A percentile compares a stretch with the other conserved stretches of the same genome.
These are phyloP conservation scores for Achroia grisella DNA, from an alignment of 1,140 invertebrate species.

Conservation along the genomic window DNA sequence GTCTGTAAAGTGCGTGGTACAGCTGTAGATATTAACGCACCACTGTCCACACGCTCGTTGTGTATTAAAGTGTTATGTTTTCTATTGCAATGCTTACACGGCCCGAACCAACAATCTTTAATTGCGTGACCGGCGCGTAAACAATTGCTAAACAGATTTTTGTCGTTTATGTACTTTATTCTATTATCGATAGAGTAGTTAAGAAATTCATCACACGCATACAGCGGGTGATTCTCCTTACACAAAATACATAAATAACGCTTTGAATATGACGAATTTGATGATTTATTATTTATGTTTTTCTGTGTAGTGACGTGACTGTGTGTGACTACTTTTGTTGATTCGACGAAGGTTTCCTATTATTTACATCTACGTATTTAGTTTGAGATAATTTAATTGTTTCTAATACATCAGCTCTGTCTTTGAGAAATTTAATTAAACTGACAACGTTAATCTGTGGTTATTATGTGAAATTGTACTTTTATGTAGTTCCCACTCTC, in stretches of 20 bases:
- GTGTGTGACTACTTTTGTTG: background rate
- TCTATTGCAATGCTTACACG: constrained; percentile 14
- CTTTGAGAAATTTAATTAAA: constrained; percentile 9
- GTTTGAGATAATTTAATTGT: constrained; percentile 4
- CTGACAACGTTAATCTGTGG: background rate
- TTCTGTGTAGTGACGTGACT: background rate
- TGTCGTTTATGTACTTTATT: constrained; percentile 7
- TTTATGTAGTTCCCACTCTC: constrained; percentile 9
- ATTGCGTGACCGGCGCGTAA: constrained; percentile 13
- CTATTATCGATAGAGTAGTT: background rate
- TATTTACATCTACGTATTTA: background rate
- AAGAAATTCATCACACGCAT: constrained; percentile 8
- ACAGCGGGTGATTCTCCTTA: constrained; percentile 4
- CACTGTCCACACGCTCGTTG: too few relatives aligned
- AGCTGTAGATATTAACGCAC: too few relatives aligned
- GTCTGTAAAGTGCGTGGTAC: too few relatives aligned
- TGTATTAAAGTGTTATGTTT: constrained; percentile 21
- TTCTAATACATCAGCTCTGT: constrained; percentile 10
- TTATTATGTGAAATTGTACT: constrained; percentile 1
- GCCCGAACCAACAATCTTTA: constrained; percentile 10
- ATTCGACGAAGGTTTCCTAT: background rate
- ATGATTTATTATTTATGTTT: background rate
- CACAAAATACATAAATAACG: background rate
- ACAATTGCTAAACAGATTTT: constrained; percentile 13
- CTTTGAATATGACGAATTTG: background rate